Conservation (phyloP, 2,888 invertebrate genomes). For the Heliconius erato region DNA sequence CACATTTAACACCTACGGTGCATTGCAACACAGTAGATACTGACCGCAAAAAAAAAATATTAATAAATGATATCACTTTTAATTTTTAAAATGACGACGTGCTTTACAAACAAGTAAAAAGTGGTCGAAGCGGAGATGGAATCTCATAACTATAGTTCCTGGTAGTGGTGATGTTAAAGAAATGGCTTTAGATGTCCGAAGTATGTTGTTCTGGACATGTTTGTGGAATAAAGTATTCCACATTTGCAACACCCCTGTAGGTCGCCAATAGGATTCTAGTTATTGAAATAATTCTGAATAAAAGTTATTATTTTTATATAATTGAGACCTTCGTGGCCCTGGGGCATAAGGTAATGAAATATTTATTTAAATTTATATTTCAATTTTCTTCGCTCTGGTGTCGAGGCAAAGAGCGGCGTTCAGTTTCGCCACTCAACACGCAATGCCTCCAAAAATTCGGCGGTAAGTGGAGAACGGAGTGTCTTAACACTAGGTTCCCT, state of each 20-base stretch:
- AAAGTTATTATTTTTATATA: too few species aligned
- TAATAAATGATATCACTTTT: slow-evolving; percentile 52
- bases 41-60: slow-evolving; percentile 41
- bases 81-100: slow-evolving; percentile 51
- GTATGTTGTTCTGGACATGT: slow-evolving; percentile 67
- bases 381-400: too few species aligned
- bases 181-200: slow-evolving; percentile 66
- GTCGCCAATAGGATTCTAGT: slow-evolving; percentile 53
- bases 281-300: slow-evolving; percentile 34
- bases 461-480: too few species aligned
- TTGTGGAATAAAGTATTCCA: slow-evolving; percentile 59
- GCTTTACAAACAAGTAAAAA: slow-evolving; percentile 45
- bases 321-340: too few species aligned
- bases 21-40: not conserved
- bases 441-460: too few species aligned
- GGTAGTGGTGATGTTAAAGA: slow-evolving; percentile 66
- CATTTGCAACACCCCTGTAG: slow-evolving; percentile 64
- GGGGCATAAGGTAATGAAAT: too few species aligned
- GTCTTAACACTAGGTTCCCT: too few species aligned
- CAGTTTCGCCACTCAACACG: too few species aligned
- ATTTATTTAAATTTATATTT: too few species aligned
- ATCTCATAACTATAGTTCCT: slow-evolving; percentile 59
- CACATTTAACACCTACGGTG: not conserved
- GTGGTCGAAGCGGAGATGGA: slow-evolving; percentile 44
- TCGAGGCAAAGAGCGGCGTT: too few species aligned